Evolutionary conservation across 2,888 invertebrate genomes (phyloP).

Genomic region (Drosophila neoperkinsi): DNA sequence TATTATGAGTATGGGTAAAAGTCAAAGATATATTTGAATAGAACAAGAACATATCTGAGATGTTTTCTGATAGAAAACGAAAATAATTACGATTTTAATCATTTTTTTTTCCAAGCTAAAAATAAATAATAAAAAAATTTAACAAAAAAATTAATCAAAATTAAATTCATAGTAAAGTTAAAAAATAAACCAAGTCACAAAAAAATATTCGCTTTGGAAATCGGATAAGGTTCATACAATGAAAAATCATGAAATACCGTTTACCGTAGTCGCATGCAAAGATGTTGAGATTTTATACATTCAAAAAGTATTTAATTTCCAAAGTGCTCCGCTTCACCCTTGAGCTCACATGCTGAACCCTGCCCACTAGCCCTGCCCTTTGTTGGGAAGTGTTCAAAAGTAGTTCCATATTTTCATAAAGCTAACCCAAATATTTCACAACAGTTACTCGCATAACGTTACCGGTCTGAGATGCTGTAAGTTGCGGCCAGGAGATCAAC

Average conservation of each 20-base stretch:
- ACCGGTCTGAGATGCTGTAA: slow-evolving; percentile 27
- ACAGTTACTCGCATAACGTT: slow-evolving; percentile 14
- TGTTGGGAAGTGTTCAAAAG: neutral
- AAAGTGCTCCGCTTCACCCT: slow-evolving; percentile 10
- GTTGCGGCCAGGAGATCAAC: slow-evolving; percentile 58
- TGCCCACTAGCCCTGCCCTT: slow-evolving; percentile 1
- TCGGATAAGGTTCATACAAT: neutral
- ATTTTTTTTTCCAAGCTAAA: rapidly evolving
- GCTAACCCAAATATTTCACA: slow-evolving; percentile 7
- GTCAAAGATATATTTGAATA: neutral
- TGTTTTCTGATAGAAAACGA: neutral
- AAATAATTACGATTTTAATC: neutral
- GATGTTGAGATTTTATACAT: neutral
- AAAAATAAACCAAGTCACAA: no score
- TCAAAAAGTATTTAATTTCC: slow-evolving; percentile 4
- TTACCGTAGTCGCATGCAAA: neutral
- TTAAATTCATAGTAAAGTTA: neutral
- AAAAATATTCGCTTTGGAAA: neutral
- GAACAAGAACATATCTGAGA: neutral
- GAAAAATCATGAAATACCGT: neutral
- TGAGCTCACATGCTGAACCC: slow-evolving; percentile 13
- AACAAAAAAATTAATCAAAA: neutral
- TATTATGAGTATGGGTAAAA: neutral
- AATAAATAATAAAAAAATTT: neutral
- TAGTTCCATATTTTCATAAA: slow-evolving; percentile 4